phyloP scores from a whole-genome alignment of 2,797 vertebrate genomes.

The Gallinago nigripennis region DNA sequence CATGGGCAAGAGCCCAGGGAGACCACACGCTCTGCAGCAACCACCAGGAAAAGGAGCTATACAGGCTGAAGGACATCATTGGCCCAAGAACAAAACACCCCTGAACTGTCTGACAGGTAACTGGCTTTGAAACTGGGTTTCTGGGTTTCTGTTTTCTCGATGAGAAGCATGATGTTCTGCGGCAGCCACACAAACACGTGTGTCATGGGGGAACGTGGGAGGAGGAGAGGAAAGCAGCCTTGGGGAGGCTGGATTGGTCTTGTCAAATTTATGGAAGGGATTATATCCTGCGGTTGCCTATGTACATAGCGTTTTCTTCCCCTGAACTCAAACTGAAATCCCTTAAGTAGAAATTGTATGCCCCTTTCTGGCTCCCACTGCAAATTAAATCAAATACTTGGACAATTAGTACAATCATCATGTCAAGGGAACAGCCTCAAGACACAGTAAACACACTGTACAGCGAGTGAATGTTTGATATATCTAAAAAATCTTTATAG shows the following conservation, averaged over 20 bases:
- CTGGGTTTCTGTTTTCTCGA: neutral
- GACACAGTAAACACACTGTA: neutral
- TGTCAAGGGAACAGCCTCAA: constrained; percentile 22
- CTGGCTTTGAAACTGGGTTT: accelerated
- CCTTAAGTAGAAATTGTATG: neutral
- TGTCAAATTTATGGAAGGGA: neutral
- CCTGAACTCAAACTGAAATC: neutral
- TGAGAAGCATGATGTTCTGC: accelerated
- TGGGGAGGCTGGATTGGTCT: neutral
- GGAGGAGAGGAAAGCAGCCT: neutral
- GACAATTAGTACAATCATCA: constrained; percentile 37
- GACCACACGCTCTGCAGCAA: accelerated
- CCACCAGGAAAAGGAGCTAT: neutral
- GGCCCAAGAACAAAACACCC: accelerated
- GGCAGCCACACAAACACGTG: accelerated
- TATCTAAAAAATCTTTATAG: constrained; percentile 51
- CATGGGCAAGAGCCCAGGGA: neutral
- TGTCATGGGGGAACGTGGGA: accelerated
- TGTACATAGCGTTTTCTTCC: neutral
- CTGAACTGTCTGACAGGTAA: neutral
- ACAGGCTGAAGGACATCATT: neutral
- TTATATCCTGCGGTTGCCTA: neutral
- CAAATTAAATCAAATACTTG: constrained; percentile 44
- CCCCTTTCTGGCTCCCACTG: neutral
- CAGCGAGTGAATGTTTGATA: neutral